A percentile compares a stretch with the other conserved stretches of the same genome.
Evolutionary conservation across 1,140 invertebrate genomes (phyloP).

Genomic region (Anoplophora glabripennis): DNA sequence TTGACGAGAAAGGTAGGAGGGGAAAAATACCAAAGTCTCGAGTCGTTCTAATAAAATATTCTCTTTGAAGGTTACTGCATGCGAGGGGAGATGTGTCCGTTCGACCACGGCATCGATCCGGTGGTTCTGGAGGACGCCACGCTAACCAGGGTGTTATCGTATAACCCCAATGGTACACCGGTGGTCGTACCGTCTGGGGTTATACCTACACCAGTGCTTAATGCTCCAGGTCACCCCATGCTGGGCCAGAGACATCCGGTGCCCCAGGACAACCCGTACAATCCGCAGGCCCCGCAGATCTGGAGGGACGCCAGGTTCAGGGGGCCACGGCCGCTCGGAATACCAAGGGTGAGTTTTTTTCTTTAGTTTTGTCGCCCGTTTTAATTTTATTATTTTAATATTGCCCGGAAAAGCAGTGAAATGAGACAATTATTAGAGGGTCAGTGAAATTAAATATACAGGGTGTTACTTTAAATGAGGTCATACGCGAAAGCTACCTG

Average conservation of each 20-base stretch:
- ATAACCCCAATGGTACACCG: conserved; percentile 52
- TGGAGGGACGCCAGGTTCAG: conserved; percentile 51
- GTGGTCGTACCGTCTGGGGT: conserved; percentile 13
- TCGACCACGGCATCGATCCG: conserved; percentile 92
- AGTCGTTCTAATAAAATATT: conserved; percentile 59
- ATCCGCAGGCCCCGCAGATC: conserved; percentile 83
- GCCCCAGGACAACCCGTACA: conserved; percentile 62
- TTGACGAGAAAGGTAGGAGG: conserved; percentile 55
- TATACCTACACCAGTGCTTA: conserved; percentile 45
- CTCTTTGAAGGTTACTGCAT: conserved; percentile 81
- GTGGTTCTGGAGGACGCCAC: conserved; percentile 86
- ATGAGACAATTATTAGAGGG: no score
- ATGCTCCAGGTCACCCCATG: conserved; percentile 33
- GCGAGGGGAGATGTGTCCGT: conserved; percentile 91
- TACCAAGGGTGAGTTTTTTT: conserved; percentile 28
- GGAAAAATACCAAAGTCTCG: not conserved
- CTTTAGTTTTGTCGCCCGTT: no score
- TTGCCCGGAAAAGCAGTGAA: no score
- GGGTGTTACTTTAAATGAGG: no score
- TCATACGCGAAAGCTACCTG: no score
- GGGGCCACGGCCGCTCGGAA: conserved; percentile 40
- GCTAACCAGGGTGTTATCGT: conserved; percentile 56
- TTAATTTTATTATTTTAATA: no score
- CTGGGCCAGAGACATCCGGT: conserved; percentile 22
- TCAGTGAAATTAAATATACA: no score